phyloP scores from a whole-genome alignment of 2,113 vertebrate species.

The Thomomys bottae region DNA sequence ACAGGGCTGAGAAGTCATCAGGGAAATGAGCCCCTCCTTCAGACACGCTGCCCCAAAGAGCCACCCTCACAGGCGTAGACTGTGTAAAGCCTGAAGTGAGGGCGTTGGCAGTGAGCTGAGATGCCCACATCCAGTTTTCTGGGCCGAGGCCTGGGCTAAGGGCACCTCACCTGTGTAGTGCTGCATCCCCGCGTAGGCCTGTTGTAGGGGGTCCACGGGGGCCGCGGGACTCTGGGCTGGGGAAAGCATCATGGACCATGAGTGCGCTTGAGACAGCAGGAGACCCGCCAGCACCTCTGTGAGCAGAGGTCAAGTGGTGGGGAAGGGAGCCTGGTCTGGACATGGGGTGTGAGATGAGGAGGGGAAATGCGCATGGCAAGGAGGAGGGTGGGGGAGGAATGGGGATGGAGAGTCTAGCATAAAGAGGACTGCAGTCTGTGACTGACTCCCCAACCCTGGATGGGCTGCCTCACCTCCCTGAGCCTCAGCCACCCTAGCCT shows the following conservation, averaged over 20 bases:
- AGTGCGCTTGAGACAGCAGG: background rate
- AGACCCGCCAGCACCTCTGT: background rate
- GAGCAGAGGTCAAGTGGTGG: background rate
- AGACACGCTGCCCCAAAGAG: background rate
- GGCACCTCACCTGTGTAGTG: constrained; percentile 91
- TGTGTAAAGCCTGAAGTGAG: no score
- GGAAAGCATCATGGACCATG: constrained; percentile 36
- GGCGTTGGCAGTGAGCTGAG: background rate
- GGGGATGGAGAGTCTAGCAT: background rate
- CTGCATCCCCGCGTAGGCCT: constrained; percentile 96
- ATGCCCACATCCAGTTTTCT: background rate
- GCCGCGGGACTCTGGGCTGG: constrained; percentile 93
- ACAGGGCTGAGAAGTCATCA: background rate
- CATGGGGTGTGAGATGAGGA: background rate
- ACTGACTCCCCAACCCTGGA: background rate
- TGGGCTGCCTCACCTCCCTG: background rate
- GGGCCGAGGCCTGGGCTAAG: accelerated
- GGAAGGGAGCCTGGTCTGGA: background rate
- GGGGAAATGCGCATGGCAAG: background rate
- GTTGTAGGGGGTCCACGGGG: constrained; percentile 93
- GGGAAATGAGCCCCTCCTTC: background rate
- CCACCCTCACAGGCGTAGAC: no score
- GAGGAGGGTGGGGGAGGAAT: background rate
- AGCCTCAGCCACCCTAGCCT: background rate
- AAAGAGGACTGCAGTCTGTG: background rate